Percentiles rank a stretch among this genome's conserved stretches.
Evolutionary conservation across 2,888 invertebrate genomes (phyloP).

Genomic region (Salpingus planirostris): DNA sequence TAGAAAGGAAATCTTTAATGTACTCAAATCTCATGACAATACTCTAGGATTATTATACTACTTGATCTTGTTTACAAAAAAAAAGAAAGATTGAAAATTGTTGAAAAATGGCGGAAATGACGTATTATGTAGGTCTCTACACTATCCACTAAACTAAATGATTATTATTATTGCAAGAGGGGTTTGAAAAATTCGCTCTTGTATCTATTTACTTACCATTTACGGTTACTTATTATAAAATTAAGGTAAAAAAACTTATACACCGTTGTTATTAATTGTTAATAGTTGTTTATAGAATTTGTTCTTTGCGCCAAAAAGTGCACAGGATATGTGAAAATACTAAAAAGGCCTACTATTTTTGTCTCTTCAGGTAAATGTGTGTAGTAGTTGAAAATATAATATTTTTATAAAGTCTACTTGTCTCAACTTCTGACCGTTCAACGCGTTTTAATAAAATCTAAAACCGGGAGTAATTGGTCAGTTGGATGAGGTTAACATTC

Average conservation of each 20-base stretch:
- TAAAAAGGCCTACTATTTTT: constrained; percentile 7
- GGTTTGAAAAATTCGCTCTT: no score
- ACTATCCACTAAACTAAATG: no score
- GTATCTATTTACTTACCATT: constrained; percentile 7
- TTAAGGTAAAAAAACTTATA: constrained; percentile 3
- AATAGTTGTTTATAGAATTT: constrained; percentile 6
- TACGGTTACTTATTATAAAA: constrained; percentile 1
- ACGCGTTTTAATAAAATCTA: no score
- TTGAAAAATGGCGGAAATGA: no score
- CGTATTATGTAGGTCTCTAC: neutral
- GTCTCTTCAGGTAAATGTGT: constrained; percentile 7
- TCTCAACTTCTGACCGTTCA: no score
- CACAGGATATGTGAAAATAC: constrained; percentile 3
- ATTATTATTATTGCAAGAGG: no score
- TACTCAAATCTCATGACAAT: constrained; percentile 41
- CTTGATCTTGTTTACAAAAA: no score
- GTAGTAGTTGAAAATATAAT: constrained; percentile 6
- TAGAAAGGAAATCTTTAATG: constrained; percentile 14
- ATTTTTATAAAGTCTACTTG: constrained; percentile 6
- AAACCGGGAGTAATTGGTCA: no score
- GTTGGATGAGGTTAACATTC: no score
- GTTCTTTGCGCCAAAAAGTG: constrained; percentile 1
- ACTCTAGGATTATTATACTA: constrained; percentile 27
- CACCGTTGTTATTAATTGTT: constrained; percentile 6
- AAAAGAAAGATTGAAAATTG: no score